phyloP scores from a whole-genome alignment of 2,113 vertebrate species.

The Siniperca chuatsi region DNA sequence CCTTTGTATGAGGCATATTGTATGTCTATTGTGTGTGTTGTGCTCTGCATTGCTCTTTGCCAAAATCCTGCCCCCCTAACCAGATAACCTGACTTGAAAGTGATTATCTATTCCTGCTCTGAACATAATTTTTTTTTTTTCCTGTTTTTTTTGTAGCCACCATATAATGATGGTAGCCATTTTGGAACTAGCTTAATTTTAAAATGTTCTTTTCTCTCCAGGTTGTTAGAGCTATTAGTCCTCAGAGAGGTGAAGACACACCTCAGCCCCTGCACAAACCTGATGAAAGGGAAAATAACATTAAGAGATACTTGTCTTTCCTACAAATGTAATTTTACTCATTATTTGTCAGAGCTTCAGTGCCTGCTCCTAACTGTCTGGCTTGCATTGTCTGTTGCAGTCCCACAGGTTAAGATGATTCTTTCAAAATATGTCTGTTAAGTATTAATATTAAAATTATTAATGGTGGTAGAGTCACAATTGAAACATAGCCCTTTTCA shows the following conservation, averaged over 20 bases:
- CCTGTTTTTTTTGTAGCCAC: not conserved
- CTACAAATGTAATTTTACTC: not conserved
- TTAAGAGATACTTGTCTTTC: not conserved
- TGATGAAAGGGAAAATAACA: not conserved
- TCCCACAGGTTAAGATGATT: not conserved
- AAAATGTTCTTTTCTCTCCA: not conserved
- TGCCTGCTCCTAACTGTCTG: not conserved
- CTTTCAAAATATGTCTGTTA: not conserved
- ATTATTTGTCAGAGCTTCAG: not conserved
- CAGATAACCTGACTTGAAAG: not conserved
- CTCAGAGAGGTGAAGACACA: no score
- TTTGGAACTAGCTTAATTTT: no score
- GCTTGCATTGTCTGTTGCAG: not conserved
- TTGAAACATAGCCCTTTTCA: not conserved
- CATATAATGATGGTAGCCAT: not conserved
- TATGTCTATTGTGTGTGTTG: not conserved
- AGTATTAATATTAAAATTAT: not conserved
- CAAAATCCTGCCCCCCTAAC: not conserved
- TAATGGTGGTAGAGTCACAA: not conserved
- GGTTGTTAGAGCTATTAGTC: not conserved
- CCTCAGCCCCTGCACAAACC: not conserved
- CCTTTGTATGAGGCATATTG: no score
- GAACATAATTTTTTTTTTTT: not conserved
- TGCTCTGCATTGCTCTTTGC: not conserved
- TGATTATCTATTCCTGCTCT: not conserved